Percentiles rank a stretch among this genome's conserved stretches.
phyloP scores from a whole-genome alignment of 2,113 vertebrate species.

The Zeus faber region DNA sequence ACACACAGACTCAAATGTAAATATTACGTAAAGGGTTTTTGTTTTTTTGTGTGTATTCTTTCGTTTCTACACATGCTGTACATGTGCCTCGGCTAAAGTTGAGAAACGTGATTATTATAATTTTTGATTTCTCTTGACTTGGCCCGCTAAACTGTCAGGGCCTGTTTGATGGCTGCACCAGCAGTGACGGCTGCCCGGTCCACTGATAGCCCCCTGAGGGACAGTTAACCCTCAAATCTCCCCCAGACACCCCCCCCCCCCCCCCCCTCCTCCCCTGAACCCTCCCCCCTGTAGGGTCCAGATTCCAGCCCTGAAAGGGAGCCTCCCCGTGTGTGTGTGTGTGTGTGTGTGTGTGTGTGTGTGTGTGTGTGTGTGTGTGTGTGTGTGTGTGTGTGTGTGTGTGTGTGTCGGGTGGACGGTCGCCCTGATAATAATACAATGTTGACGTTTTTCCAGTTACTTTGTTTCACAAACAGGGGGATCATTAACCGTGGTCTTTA shows the following conservation, averaged over 20 bases:
- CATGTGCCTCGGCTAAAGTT: too few relatives aligned
- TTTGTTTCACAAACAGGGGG: conserved; percentile 77
- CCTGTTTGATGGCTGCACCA: conserved; percentile 66
- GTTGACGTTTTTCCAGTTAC: conserved; percentile 74
- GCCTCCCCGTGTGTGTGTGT: conserved; percentile 30
- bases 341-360: conserved; percentile 25
- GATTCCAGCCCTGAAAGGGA: conserved; percentile 27
- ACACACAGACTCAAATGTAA: conserved; percentile 6
- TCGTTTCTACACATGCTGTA: too few relatives aligned
- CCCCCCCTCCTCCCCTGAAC: conserved; percentile 10
- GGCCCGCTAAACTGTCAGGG: conserved; percentile 69
- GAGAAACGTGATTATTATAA: conserved; percentile 53
- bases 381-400: conserved; percentile 16
- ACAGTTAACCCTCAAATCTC: conserved; percentile 72
- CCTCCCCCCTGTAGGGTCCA: conserved; percentile 33
- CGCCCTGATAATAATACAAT: conserved; percentile 76
- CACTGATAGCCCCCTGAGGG: conserved; percentile 72
- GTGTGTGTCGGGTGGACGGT: conserved; percentile 12
- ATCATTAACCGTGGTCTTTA: conserved; percentile 77
- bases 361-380: neutral
- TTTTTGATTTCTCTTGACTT: conserved; percentile 66
- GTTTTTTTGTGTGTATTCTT: too few relatives aligned
- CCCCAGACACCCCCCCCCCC: conserved; percentile 23
- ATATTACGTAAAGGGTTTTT: neutral
- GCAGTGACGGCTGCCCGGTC: conserved; percentile 63